These are phyloP conservation scores for Pygoscelis adeliae DNA, from an alignment of 2,113 vertebrate species.

Conservation along the genomic window DNA sequence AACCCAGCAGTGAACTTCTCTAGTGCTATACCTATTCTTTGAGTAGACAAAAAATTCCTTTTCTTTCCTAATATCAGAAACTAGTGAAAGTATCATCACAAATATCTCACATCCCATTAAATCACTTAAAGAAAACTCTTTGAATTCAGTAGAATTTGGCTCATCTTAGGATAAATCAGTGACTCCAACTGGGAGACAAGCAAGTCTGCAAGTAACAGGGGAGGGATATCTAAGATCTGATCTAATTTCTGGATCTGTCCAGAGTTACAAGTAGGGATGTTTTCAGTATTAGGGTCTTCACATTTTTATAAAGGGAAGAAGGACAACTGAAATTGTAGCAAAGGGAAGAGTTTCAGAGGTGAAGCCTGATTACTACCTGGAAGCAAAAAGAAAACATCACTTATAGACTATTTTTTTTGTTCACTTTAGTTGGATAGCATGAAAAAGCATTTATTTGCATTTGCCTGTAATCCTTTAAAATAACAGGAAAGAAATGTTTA, in stretches of 20 bases:
- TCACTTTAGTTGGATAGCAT: not conserved
- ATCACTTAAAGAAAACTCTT: not conserved
- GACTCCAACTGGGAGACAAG: not conserved
- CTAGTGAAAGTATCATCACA: not conserved
- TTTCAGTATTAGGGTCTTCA: not conserved
- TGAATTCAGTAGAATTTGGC: not conserved
- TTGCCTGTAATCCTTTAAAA: not conserved
- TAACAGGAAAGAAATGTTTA: not conserved
- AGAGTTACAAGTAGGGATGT: not conserved
- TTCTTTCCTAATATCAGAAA: not conserved
- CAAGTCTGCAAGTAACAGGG: not conserved
- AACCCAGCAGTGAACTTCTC: not conserved
- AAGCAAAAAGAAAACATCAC: not conserved
- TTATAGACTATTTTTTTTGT: not conserved
- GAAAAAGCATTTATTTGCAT: not conserved
- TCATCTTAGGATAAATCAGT: not conserved
- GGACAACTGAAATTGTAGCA: not conserved
- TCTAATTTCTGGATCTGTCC: not conserved
- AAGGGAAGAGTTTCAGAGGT: not conserved
- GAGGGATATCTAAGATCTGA: not conserved
- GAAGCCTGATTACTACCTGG: not conserved
- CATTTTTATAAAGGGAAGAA: not conserved
- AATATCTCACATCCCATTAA: not conserved
- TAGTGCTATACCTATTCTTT: not conserved
- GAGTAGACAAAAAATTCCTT: not conserved